A percentile compares a stretch with the other conserved stretches of the same genome.
These are phyloP conservation scores for Drosophila hydei DNA, from an alignment of 1,140 invertebrate species.

Conservation along the genomic window DNA sequence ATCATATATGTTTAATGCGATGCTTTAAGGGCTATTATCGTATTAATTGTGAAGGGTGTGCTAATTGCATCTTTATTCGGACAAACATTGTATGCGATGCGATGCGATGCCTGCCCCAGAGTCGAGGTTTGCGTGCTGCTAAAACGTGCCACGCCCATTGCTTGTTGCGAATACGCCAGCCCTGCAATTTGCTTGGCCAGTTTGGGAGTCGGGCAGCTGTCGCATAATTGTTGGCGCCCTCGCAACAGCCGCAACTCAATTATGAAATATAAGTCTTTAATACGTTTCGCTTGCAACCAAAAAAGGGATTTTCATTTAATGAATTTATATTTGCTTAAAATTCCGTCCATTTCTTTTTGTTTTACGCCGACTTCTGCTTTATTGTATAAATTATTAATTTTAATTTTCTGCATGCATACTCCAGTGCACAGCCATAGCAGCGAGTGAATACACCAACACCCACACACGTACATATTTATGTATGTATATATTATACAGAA, in stretches of 20 bases:
- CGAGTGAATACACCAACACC: slow-evolving; percentile 40
- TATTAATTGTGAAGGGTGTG: slow-evolving; percentile 24
- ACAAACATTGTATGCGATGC: slow-evolving; percentile 15
- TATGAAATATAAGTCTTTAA: slow-evolving; percentile 72
- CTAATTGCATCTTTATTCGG: slow-evolving; percentile 11
- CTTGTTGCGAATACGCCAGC: slow-evolving; percentile 26
- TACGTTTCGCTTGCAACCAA: slow-evolving; percentile 43
- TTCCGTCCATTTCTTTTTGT: slow-evolving; percentile 17
- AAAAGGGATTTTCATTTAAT: slow-evolving; percentile 69
- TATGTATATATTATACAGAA: too few species aligned
- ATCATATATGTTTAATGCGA: background rate
- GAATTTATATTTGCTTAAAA: slow-evolving; percentile 52
- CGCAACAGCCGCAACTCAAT: slow-evolving; percentile 57
- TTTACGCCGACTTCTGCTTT: slow-evolving; percentile 56
- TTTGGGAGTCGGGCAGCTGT: slow-evolving; percentile 38
- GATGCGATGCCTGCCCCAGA: slow-evolving; percentile 3
- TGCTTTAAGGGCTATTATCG: background rate
- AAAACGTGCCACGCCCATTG: slow-evolving; percentile 50
- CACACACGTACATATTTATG: slow-evolving; percentile 17
- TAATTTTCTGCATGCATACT: slow-evolving; percentile 84
- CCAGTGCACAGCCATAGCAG: slow-evolving; percentile 68
- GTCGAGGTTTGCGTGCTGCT: slow-evolving; percentile 27
- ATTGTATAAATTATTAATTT: slow-evolving; percentile 84
- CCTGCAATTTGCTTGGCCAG: slow-evolving; percentile 65
- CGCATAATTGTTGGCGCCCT: slow-evolving; percentile 52